phyloP scores from a whole-genome alignment of 1,140 invertebrate genomes.

The Amyelois transitella region DNA sequence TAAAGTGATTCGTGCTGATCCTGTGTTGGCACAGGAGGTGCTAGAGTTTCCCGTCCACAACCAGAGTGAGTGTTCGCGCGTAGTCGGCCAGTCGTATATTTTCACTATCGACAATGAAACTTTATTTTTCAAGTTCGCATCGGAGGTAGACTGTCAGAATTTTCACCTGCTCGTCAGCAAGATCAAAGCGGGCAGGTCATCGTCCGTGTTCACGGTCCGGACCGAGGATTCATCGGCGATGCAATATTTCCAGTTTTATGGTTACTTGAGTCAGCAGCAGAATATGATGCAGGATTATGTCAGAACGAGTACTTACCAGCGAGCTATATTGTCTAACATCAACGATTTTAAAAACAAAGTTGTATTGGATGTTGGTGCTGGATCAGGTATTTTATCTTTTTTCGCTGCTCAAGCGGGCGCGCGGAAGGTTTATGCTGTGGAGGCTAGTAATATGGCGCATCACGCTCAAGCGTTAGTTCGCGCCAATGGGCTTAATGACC shows the following conservation, averaged over 20 bases:
- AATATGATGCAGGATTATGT: constrained; percentile 99
- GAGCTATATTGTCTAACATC: constrained; percentile 95
- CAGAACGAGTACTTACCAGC: constrained; percentile 97
- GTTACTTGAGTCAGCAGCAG: constrained; percentile 98
- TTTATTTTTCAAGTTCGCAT: constrained; percentile 68
- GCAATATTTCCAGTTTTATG: constrained; percentile 99
- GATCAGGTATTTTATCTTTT: constrained; percentile 98
- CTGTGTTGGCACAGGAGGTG: constrained; percentile 65
- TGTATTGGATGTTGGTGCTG: constrained; percentile 97
- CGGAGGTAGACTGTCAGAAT: constrained; percentile 80
- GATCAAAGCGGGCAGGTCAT: constrained; percentile 84
- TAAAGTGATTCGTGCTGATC: constrained; percentile 76
- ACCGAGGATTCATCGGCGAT: constrained; percentile 98
- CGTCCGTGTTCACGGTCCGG: constrained; percentile 94
- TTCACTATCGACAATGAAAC: constrained; percentile 82
- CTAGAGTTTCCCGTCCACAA: constrained; percentile 81
- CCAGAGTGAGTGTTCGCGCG: constrained; percentile 80
- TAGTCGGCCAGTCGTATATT: constrained; percentile 79
- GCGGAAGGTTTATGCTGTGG: constrained; percentile 97
- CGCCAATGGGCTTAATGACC: constrained; percentile 90
- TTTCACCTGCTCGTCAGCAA: constrained; percentile 87
- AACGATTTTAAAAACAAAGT: constrained; percentile 94
- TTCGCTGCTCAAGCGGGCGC: constrained; percentile 99
- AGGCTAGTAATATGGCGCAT: constrained; percentile 98
- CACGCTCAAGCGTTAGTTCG: constrained; percentile 95